Evolutionary conservation across 2,113 vertebrate genomes (phyloP).

Genomic region (Barbus barbus): DNA sequence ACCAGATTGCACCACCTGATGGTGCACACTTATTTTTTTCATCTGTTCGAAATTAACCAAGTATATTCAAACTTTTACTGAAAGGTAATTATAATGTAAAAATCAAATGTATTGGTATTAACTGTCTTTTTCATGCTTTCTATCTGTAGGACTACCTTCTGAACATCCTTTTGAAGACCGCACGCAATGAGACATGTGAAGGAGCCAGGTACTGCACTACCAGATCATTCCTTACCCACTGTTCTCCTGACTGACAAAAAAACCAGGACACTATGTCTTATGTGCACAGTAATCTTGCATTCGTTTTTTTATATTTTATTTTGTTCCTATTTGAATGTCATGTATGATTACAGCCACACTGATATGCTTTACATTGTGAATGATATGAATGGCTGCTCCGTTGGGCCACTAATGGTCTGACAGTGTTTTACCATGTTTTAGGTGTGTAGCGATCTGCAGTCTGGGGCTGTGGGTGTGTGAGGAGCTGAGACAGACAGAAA

Average conservation of each 20-base stretch:
- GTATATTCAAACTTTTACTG: not conserved
- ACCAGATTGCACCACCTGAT: too few relatives aligned
- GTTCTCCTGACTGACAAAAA: too few relatives aligned
- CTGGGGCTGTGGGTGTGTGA: slow-evolving; percentile 96
- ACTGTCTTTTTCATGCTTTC: not conserved
- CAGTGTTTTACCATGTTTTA: too few relatives aligned
- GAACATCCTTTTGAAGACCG: slow-evolving; percentile 88
- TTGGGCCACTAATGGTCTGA: too few relatives aligned
- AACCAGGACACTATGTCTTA: not conserved
- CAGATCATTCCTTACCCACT: not conserved
- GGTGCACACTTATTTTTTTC: not conserved
- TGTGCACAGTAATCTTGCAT: not conserved
- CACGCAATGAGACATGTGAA: slow-evolving; percentile 90
- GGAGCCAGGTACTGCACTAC: slow-evolving; percentile 82
- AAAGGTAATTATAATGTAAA: too few relatives aligned
- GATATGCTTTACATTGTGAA: too few relatives aligned
- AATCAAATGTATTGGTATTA: not conserved
- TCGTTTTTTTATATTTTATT: not conserved
- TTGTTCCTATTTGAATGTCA: not conserved
- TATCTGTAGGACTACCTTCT: slow-evolving; percentile 85
- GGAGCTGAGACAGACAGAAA: slow-evolving; percentile 83
- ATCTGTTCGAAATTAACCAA: not conserved
- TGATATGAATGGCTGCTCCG: too few relatives aligned
- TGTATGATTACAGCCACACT: not conserved
- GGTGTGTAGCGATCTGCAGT: slow-evolving; percentile 92